These are phyloP conservation scores for Acanthosepion esculentum DNA, from an alignment of 2,888 invertebrate genomes.

Conservation along the genomic window DNA sequence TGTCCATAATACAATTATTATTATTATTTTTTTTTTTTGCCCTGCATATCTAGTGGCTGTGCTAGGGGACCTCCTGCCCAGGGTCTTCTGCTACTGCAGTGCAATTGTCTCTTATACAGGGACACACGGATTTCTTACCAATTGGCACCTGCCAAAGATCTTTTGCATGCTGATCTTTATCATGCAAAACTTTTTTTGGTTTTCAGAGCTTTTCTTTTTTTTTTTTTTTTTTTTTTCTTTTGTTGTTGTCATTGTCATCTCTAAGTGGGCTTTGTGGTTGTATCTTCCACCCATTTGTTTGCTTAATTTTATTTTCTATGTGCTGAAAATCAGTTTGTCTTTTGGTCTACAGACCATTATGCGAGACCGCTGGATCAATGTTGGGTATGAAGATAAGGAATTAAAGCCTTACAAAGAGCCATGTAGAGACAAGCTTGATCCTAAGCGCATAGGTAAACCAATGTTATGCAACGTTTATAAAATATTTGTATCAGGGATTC, in stretches of 20 bases:
- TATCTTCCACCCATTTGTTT: slow-evolving; percentile 47
- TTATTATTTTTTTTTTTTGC: slow-evolving; percentile 10
- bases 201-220: slow-evolving; percentile 46
- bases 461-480: slow-evolving; percentile 48
- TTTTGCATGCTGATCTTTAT: slow-evolving; percentile 48
- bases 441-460: slow-evolving; percentile 72
- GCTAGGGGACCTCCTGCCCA: slow-evolving; percentile 43
- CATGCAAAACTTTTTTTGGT: slow-evolving; percentile 47
- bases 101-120: slow-evolving; percentile 45
- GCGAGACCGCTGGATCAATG: slow-evolving; percentile 99
- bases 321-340: slow-evolving; percentile 54
- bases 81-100: slow-evolving; percentile 45
- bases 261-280: slow-evolving; percentile 47
- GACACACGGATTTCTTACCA: slow-evolving; percentile 44
- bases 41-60: slow-evolving; percentile 46
- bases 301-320: slow-evolving; percentile 48
- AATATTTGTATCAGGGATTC: slow-evolving; percentile 47
- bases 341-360: slow-evolving; percentile 78
- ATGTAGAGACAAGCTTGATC: slow-evolving; percentile 67
- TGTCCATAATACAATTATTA: not conserved
- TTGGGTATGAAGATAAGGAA: slow-evolving; percentile 97
- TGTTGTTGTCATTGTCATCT: slow-evolving; percentile 22
- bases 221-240: slow-evolving; percentile 34
- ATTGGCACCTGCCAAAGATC: slow-evolving; percentile 42
- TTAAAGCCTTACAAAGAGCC: slow-evolving; percentile 94